These are phyloP conservation scores for Sanderia malayensis DNA, from an alignment of 30 jellyfish, hydroid and myxozoan species.

Conservation along the genomic window DNA sequence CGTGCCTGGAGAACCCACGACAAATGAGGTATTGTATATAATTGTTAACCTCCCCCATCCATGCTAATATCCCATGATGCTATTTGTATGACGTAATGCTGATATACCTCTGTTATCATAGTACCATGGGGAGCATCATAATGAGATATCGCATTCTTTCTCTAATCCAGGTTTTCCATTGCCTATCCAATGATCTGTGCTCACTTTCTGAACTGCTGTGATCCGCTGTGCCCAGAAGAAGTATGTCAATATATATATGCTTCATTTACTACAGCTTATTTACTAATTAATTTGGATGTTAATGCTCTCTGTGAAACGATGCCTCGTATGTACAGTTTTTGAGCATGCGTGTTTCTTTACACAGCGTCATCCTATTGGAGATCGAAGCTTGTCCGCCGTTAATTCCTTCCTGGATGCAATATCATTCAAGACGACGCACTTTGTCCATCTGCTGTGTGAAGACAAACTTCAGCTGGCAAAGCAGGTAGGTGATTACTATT, in stretches of 20 bases:
- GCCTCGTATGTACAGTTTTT: neutral
- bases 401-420: slow-evolving; percentile 93
- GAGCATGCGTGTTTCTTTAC: neutral
- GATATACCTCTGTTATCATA: too few relatives aligned
- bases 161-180: slow-evolving; percentile 64
- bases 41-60: too few relatives aligned
- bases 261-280: too few relatives aligned
- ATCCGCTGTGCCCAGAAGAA: slow-evolving; percentile 92
- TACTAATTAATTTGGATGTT: too few relatives aligned
- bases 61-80: too few relatives aligned
- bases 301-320: too few relatives aligned
- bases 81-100: too few relatives aligned
- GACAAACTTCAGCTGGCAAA: slow-evolving; percentile 76
- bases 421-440: slow-evolving; percentile 89
- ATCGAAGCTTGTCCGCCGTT: slow-evolving; percentile 93
- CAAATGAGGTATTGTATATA: slow-evolving; percentile 85
- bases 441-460: slow-evolving; percentile 85
- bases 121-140: too few relatives aligned
- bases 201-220: slow-evolving; percentile 83
- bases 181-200: slow-evolving; percentile 91
- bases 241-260: too few relatives aligned
- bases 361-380: slow-evolving; percentile 98
- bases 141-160: too few relatives aligned
- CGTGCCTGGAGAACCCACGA: slow-evolving; percentile 83
- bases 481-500: slow-evolving; percentile 84